Percentiles rank a stretch among this genome's conserved stretches.
Evolutionary conservation across 2,797 vertebrate genomes (phyloP).

Genomic region (Helostoma temminkii): DNA sequence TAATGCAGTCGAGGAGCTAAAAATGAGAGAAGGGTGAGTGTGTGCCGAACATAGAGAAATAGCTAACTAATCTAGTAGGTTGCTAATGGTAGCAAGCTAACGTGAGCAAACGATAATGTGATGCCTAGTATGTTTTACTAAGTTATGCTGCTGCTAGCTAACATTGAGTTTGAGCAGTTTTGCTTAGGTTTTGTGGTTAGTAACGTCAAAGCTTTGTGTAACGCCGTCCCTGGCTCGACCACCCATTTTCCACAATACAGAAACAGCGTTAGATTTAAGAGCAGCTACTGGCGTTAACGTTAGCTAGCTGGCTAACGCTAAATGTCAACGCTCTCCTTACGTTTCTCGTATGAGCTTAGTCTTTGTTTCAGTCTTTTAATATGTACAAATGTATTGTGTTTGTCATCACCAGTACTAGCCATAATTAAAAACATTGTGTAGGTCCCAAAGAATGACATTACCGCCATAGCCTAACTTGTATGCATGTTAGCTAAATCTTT

Average conservation of each 20-base stretch:
- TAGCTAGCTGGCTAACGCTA: constrained; percentile 7
- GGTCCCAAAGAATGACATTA: neutral
- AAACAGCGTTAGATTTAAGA: neutral
- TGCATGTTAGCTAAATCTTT: neutral
- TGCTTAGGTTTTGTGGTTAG: neutral
- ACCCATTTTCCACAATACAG: constrained; percentile 2
- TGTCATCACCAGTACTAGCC: no score
- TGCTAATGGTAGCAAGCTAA: constrained; percentile 34
- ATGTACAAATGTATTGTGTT: neutral
- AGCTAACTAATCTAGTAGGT: constrained; percentile 22
- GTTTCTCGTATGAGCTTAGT: neutral
- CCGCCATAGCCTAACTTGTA: neutral
- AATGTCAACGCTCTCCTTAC: neutral
- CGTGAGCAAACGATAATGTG: neutral
- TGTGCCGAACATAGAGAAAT: constrained; percentile 19
- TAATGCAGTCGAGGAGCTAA: constrained; percentile 41
- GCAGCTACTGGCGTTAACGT: neutral
- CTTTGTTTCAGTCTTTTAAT: neutral
- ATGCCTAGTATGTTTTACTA: constrained; percentile 6
- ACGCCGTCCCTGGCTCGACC: neutral
- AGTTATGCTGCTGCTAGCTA: constrained; percentile 21
- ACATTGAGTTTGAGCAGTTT: neutral
- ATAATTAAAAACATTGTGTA: neutral
- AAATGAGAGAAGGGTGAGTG: constrained; percentile 80
- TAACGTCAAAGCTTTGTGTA: neutral